These are phyloP conservation scores for Salpingus planirostris DNA, from an alignment of 2,888 invertebrate species.

Conservation along the genomic window DNA sequence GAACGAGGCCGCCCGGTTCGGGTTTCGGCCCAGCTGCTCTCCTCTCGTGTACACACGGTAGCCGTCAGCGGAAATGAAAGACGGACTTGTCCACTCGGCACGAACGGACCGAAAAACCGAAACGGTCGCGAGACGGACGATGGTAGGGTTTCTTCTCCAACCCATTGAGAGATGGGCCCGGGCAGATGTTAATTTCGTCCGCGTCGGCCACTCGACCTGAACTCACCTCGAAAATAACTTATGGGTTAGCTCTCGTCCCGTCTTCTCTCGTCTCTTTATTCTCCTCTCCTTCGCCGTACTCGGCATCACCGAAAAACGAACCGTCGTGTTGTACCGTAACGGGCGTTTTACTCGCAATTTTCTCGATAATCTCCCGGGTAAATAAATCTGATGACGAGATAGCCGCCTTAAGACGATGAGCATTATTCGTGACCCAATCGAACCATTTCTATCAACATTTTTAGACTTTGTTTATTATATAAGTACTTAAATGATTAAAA, in stretches of 20 bases:
- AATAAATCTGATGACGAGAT: no score
- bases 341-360: no score
- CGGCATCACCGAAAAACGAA: not conserved
- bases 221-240: constrained; percentile 11
- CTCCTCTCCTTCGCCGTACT: not conserved
- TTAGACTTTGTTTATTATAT: constrained; percentile 1
- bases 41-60: constrained; percentile 9
- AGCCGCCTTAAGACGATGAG: no score
- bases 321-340: no score
- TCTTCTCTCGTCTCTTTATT: not conserved
- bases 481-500: constrained; percentile 5
- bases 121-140: no score
- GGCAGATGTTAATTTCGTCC: constrained; percentile 12
- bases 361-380: not conserved
- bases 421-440: no score
- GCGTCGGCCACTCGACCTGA: constrained; percentile 5
- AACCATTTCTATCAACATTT: no score
- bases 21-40: constrained; percentile 10
- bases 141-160: constrained; percentile 8
- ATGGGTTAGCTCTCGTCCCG: constrained; percentile 2
- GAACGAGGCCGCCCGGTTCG: no score
- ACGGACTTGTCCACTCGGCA: constrained; percentile 10
- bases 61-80: constrained; percentile 15
- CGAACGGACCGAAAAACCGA: no score
- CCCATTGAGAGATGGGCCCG: constrained; percentile 11